Evolutionary conservation across 2,888 invertebrate genomes (phyloP), one percentile per base, ranked within the genome.

Genomic region (Prostheceraeus crozeri): DNA sequence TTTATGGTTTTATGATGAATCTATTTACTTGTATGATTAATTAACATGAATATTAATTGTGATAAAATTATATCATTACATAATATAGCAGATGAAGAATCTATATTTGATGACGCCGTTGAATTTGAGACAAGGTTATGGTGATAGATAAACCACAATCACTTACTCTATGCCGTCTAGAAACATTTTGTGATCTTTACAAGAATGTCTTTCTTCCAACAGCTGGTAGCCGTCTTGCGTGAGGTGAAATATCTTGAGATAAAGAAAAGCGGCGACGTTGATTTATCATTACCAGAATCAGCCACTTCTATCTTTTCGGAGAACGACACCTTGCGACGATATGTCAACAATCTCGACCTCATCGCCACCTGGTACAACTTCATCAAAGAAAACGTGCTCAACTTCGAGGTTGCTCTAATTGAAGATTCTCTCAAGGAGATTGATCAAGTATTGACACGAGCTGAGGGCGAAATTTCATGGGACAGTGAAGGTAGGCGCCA

Each of bases 391-490:
- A 84, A 84, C 51, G 85, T 83, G 65, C 83, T 84, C 60, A 88
- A 93, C 64, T 91, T 93, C 78, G 80, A 81, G 54, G 31, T 28
- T 21, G 58, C 57, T 14, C 56, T 58, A 19, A 55, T 58, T 19
- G 57, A 55, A 21, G 56, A 56, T 14, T 19, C 23, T 23, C 19
- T 57, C 23, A 19, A 16, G 14, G 6, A 21, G 3, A 57, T 57
- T 19, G 57, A 57, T 21, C 8, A 35, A 4, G 19, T 6, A 14
- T 21, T 54, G 4, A 4, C 40, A 8, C 40, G 40, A 4, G 91
- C 89, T 1, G 85, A 87, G 71, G 81, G 82, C 60, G 81, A 84
- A 64, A 78, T 90, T 2, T 85, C 84, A 67, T 93, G 93, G 93
- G 85, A 85, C 71, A 87, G 87, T 1, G 79, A 83, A 71, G 85